Conservation (phyloP, 2,113 vertebrate genomes). For the Callipepla squamata region DNA sequence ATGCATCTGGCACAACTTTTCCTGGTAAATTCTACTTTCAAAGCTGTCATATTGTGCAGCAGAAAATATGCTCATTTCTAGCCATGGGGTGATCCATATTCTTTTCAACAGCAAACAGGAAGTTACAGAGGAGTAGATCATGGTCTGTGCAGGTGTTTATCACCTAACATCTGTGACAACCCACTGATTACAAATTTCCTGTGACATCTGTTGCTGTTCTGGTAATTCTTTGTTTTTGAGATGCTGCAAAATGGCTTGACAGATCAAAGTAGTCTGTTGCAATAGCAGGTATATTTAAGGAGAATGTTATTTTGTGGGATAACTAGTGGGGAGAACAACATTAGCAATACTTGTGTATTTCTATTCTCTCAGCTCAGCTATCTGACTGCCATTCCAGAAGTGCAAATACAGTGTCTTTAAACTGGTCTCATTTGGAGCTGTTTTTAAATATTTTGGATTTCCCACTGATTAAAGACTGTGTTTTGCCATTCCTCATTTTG, state of each 20-base stretch:
- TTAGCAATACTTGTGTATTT: neutral
- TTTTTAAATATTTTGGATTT: neutral
- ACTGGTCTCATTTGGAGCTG: neutral
- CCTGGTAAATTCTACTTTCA: neutral
- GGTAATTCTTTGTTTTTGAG: neutral
- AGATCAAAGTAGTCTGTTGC: neutral
- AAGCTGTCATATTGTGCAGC: neutral
- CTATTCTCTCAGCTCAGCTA: neutral
- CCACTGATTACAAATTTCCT: neutral
- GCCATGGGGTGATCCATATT: fast-evolving
- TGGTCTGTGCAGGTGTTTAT: neutral
- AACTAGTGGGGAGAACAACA: neutral
- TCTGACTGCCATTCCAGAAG: neutral
- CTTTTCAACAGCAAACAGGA: neutral
- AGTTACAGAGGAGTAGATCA: neutral
- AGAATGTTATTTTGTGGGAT: neutral
- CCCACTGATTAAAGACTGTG: neutral
- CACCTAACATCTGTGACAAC: neutral
- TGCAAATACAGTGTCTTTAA: neutral
- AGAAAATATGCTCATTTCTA: neutral
- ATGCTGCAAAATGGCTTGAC: neutral
- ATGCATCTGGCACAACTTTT: neutral
- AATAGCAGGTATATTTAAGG: neutral
- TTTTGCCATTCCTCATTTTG: neutral
- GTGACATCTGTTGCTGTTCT: neutral